Percentiles rank a stretch among this genome's conserved stretches.
phyloP scores from a whole-genome alignment of 2,888 invertebrate genomes.

The Nomada ferruginata region DNA sequence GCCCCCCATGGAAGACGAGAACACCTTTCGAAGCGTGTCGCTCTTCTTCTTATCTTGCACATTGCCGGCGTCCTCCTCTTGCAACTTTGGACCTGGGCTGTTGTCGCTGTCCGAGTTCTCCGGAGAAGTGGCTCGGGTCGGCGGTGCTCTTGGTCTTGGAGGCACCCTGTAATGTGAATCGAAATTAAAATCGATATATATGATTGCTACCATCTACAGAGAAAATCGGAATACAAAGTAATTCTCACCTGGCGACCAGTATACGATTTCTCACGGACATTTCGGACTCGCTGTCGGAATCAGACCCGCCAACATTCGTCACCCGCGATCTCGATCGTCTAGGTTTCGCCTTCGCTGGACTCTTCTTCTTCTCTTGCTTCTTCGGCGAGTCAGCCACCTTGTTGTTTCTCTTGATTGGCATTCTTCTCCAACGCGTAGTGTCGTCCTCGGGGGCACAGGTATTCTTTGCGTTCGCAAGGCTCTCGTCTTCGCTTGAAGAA shows the following conservation, averaged over 20 bases:
- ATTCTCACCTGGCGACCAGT: conserved; percentile 71
- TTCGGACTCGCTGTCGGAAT: conserved; percentile 81
- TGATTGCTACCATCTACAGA: no score
- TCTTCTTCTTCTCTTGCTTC: conserved; percentile 80
- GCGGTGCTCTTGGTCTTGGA: conserved; percentile 77
- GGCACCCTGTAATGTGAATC: conserved; percentile 65
- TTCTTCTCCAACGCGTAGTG: conserved; percentile 74
- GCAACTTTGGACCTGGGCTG: conserved; percentile 83
- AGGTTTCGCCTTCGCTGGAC: conserved; percentile 82
- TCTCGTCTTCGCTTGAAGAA: conserved; percentile 79
- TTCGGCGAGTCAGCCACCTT: conserved; percentile 77
- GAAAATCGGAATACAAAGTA: background rate
- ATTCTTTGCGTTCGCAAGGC: conserved; percentile 59
- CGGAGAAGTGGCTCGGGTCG: conserved; percentile 82
- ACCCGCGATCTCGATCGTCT: conserved; percentile 78
- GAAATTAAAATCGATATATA: background rate
- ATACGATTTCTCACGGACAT: conserved; percentile 75
- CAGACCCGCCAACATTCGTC: conserved; percentile 76
- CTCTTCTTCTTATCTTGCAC: conserved; percentile 90
- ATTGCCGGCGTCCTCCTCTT: conserved; percentile 85
- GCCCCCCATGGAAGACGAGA: conserved; percentile 85
- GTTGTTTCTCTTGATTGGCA: conserved; percentile 76
- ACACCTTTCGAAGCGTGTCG: conserved; percentile 88
- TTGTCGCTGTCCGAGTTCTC: conserved; percentile 83
- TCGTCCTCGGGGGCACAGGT: conserved; percentile 77